A percentile compares a stretch with the other conserved stretches of the same genome.
phyloP scores from a whole-genome alignment of 2,113 vertebrate species.

The Orthonyx spaldingii region DNA sequence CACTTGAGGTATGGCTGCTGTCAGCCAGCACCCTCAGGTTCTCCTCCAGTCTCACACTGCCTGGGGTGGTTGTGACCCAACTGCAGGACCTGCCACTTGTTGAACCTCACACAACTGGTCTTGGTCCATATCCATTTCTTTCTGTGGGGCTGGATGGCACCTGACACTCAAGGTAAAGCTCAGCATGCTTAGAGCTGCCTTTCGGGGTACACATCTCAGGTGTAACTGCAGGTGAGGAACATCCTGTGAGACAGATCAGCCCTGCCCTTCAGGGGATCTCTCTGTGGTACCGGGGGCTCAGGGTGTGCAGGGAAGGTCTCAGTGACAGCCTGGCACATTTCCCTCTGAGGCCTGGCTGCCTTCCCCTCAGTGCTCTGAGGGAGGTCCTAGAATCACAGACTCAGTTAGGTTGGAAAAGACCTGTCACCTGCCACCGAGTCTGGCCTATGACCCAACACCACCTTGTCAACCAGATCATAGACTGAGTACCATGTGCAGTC shows the following conservation, averaged over 20 bases:
- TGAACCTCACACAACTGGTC: not conserved
- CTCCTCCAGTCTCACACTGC: not conserved
- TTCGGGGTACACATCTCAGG: too few relatives aligned
- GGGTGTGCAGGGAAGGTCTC: fast-evolving
- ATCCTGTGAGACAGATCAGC: not conserved
- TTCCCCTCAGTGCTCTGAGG: not conserved
- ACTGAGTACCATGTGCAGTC: fast-evolving
- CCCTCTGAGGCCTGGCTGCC: not conserved
- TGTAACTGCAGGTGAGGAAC: not conserved
- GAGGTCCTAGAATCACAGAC: not conserved
- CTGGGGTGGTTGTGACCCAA: not conserved
- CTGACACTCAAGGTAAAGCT: not conserved
- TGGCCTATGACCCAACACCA: not conserved
- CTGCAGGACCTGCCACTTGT: not conserved
- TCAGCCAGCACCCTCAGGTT: not conserved
- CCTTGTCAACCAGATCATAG: too few relatives aligned
- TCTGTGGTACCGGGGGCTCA: fast-evolving
- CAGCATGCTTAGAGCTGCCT: not conserved
- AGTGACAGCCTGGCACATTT: not conserved
- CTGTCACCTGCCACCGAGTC: not conserved
- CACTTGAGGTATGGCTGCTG: not conserved
- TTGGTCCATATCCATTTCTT: fast-evolving
- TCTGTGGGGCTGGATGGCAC: not conserved
- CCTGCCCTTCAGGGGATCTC: not conserved
- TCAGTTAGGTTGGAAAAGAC: not conserved